These are phyloP conservation scores for Scomber scombrus DNA, from an alignment of 2,113 vertebrate genomes.

Conservation along the genomic window DNA sequence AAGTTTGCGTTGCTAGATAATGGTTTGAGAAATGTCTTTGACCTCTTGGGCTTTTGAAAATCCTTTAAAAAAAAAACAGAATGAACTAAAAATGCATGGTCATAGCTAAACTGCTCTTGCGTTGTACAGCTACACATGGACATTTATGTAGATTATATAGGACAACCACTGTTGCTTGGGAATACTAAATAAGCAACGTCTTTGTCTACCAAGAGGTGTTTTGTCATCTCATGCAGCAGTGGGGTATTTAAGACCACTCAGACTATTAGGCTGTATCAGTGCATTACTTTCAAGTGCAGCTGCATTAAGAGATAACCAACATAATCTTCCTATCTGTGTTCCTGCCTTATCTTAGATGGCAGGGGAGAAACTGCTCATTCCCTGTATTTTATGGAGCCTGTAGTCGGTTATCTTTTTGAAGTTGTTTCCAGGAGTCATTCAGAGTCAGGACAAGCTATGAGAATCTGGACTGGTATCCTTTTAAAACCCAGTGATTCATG, in stretches of 20 bases:
- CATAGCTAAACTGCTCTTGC: background rate
- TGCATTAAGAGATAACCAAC: slow-evolving; percentile 59
- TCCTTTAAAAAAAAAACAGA: slow-evolving; percentile 17
- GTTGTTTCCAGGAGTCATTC: slow-evolving; percentile 60
- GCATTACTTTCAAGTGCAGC: slow-evolving; percentile 64
- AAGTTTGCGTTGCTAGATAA: slow-evolving; percentile 4
- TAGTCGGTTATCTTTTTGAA: slow-evolving; percentile 70
- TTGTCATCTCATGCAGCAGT: slow-evolving; percentile 13
- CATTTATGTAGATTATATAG: background rate
- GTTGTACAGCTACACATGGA: background rate
- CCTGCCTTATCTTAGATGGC: slow-evolving; percentile 57
- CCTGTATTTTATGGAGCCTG: slow-evolving; percentile 63
- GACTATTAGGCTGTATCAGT: slow-evolving; percentile 20
- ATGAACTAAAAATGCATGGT: slow-evolving; percentile 24
- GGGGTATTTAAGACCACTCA: slow-evolving; percentile 28
- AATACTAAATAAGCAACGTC: slow-evolving; percentile 11
- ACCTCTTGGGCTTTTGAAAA: slow-evolving; percentile 20
- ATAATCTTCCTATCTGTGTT: slow-evolving; percentile 65
- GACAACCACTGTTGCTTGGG: background rate
- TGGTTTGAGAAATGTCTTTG: slow-evolving; percentile 8
- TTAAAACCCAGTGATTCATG: slow-evolving; percentile 71
- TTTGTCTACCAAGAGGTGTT: slow-evolving; percentile 12
- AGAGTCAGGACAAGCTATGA: slow-evolving; percentile 42
- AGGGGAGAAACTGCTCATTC: slow-evolving; percentile 41
- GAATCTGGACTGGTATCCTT: slow-evolving; percentile 44